These are phyloP conservation scores for Diorhabda elongata DNA, from an alignment of 1,140 invertebrate species.

Conservation along the genomic window DNA sequence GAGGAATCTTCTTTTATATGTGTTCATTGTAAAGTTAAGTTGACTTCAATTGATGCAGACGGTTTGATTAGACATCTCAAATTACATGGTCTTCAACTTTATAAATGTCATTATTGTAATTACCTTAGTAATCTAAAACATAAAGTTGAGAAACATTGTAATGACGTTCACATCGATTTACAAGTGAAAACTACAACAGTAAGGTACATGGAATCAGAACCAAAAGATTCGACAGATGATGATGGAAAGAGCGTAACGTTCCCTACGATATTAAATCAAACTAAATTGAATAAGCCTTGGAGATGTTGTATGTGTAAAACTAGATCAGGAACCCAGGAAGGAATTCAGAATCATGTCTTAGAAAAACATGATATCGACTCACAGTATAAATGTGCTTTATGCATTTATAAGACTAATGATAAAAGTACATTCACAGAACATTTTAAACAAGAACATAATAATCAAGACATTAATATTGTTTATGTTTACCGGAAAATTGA, in stretches of 20 bases:
- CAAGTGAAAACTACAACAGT: slow-evolving; percentile 20
- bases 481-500: slow-evolving; percentile 34
- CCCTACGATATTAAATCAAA: slow-evolving; percentile 28
- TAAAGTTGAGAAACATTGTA: slow-evolving; percentile 62
- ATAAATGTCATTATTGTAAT: slow-evolving; percentile 64
- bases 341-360: slow-evolving; percentile 56
- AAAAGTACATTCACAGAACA: slow-evolving; percentile 58
- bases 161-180: slow-evolving; percentile 56
- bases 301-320: slow-evolving; percentile 64
- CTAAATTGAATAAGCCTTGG: slow-evolving; percentile 61
- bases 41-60: slow-evolving; percentile 34
- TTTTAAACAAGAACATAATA: slow-evolving; percentile 50
- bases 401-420: slow-evolving; percentile 55
- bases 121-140: slow-evolving; percentile 61
- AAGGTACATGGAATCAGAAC: slow-evolving; percentile 48
- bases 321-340: slow-evolving; percentile 56
- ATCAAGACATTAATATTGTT: slow-evolving; percentile 42
- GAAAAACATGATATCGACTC: slow-evolving; percentile 57
- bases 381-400: slow-evolving; percentile 65
- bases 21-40: slow-evolving; percentile 59
- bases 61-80: slow-evolving; percentile 65
- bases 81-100: slow-evolving; percentile 68
- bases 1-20: slow-evolving; percentile 60
- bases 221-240: slow-evolving; percentile 25
- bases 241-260: slow-evolving; percentile 25